Percentiles rank a stretch among this genome's conserved stretches.
These are phyloP conservation scores for Phylloscopus collybita DNA, from an alignment of 2,797 vertebrate genomes.

Conservation along the genomic window DNA sequence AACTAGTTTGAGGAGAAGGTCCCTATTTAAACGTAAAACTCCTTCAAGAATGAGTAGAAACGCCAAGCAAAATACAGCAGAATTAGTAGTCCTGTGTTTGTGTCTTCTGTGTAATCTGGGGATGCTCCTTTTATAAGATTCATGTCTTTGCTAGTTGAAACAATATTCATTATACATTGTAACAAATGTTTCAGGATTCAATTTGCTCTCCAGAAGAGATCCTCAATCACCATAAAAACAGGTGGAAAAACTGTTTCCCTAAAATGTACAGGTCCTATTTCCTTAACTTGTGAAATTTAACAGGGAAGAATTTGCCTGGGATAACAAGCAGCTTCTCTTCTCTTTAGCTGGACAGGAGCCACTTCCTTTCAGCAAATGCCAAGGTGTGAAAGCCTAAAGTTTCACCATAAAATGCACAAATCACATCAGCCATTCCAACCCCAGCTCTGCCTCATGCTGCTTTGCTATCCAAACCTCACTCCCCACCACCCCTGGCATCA, in stretches of 20 bases:
- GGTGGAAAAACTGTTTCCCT: not conserved
- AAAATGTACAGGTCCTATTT: conserved; percentile 6
- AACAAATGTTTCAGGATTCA: conserved; percentile 34
- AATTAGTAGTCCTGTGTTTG: not conserved
- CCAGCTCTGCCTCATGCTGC: not conserved
- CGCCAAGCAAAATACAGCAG: not conserved
- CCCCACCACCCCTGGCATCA: not conserved
- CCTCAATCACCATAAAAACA: conserved; percentile 20
- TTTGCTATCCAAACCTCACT: not conserved
- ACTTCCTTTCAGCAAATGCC: not conserved
- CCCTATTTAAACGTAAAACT: not conserved
- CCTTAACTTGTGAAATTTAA: not conserved
- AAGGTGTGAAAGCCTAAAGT: not conserved
- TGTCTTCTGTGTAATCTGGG: not conserved
- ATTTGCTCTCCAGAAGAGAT: conserved; percentile 24
- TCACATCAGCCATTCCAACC: not conserved
- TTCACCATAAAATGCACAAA: not conserved
- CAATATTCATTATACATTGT: not conserved
- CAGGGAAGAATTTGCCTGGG: not conserved
- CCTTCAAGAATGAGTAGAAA: not conserved
- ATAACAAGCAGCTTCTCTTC: not conserved
- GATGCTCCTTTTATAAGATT: not conserved
- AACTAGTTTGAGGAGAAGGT: not conserved
- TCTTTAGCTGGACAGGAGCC: not conserved
- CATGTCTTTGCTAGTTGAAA: not conserved